phyloP scores from a whole-genome alignment of 2,797 vertebrate species.

The Channa striata region DNA sequence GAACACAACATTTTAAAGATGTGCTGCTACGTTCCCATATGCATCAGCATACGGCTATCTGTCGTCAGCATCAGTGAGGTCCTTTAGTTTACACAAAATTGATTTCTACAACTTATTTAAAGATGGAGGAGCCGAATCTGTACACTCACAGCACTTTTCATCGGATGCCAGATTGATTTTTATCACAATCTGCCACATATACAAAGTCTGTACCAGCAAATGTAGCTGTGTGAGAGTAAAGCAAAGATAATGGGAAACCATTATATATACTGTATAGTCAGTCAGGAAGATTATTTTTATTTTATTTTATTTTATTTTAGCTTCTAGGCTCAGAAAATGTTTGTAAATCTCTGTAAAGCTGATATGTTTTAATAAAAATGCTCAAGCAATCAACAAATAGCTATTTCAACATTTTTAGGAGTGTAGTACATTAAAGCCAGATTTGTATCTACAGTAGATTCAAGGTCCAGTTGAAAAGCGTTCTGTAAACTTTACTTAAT shows the following conservation, averaged over 20 bases:
- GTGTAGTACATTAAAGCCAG: background rate
- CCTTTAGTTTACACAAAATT: background rate
- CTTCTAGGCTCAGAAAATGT: background rate
- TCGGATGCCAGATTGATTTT: slow-evolving; percentile 7
- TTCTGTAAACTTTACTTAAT: slow-evolving; percentile 11
- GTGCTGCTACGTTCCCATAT: slow-evolving; percentile 3
- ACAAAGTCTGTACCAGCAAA: slow-evolving; percentile 3
- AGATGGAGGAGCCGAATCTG: slow-evolving; percentile 6
- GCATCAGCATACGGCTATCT: slow-evolving; percentile 1
- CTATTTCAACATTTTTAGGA: background rate
- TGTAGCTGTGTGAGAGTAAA: slow-evolving; percentile 11
- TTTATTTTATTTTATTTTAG: background rate
- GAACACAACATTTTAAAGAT: slow-evolving; percentile 18
- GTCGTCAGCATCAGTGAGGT: slow-evolving; percentile 13
- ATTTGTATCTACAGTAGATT: background rate
- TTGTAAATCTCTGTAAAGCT: background rate
- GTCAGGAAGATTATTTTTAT: background rate
- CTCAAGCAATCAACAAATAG: too few species aligned
- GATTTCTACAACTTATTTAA: slow-evolving; percentile 10
- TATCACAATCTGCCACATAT: background rate
- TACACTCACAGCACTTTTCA: slow-evolving; percentile 7
- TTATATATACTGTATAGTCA: background rate
- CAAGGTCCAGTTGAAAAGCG: slow-evolving; percentile 2
- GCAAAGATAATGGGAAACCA: background rate
- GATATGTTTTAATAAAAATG: too few species aligned